Percentiles rank a stretch among this genome's conserved stretches.
Evolutionary conservation across 2,113 vertebrate genomes (phyloP).

Genomic region (Phocoena sinus): DNA sequence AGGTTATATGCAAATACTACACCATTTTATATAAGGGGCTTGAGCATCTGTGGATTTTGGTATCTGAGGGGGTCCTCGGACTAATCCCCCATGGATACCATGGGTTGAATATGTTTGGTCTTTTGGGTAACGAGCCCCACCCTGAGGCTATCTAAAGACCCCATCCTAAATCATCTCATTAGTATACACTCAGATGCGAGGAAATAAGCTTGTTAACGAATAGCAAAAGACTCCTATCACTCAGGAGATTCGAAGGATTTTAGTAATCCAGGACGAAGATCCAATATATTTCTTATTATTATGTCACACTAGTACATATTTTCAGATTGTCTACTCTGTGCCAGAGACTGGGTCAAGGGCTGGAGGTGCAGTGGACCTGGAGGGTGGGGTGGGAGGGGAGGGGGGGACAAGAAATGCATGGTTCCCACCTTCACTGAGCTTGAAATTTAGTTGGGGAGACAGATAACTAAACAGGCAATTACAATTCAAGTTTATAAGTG

Average conservation of each 20-base stretch:
- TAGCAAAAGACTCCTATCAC: neutral
- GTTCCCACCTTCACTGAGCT: neutral
- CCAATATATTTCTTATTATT: neutral
- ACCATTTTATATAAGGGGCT: neutral
- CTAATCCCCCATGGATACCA: too few relatives aligned
- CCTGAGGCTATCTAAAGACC: neutral
- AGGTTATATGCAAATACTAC: neutral
- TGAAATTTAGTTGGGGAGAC: neutral
- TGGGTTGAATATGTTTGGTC: neutral
- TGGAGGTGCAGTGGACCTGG: neutral
- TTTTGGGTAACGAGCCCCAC: neutral
- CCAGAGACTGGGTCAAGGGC: neutral
- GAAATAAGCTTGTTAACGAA: neutral
- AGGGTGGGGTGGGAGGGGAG: too few relatives aligned
- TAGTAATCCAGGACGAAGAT: neutral
- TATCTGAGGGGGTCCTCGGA: neutral
- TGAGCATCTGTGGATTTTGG: neutral
- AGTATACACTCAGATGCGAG: neutral
- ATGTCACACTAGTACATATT: neutral
- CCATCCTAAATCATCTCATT: neutral
- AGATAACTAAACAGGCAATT: neutral
- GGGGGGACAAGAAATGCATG: accelerated
- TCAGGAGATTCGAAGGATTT: neutral
- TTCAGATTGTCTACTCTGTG: neutral
- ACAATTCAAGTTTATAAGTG: neutral